Conservation (phyloP, 2,888 invertebrate species). For the Sesamia inferens region DNA sequence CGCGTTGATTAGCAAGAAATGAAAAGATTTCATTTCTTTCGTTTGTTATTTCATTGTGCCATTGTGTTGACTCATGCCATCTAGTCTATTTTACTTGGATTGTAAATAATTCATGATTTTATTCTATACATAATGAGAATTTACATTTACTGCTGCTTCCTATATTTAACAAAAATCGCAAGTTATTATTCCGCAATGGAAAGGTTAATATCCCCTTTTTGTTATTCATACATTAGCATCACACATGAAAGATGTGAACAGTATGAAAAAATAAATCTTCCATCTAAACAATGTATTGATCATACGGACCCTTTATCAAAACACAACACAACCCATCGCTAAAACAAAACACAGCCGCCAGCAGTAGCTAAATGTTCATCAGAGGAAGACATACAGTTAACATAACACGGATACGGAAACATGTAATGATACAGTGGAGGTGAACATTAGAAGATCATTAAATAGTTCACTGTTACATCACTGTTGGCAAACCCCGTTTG, state of each 20-base stretch:
- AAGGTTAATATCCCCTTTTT: not conserved
- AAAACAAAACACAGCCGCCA: not conserved
- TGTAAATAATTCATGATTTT: not conserved
- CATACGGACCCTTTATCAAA: not conserved
- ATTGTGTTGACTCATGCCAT: not conserved
- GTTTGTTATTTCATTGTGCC: not conserved
- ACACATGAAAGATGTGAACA: slow-evolving; percentile 1
- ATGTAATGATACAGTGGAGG: slow-evolving; percentile 21
- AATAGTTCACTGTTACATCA: slow-evolving; percentile 40
- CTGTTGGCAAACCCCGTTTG: slow-evolving; percentile 38
- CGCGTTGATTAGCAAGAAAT: not conserved
- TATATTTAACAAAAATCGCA: not conserved
- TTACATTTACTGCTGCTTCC: too few relatives aligned
- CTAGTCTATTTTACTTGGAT: not conserved
- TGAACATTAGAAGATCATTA: slow-evolving; percentile 54
- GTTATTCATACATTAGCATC: not conserved
- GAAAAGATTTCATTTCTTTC: not conserved
- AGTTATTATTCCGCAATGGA: not conserved
- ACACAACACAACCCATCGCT: not conserved
- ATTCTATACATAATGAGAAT: too few relatives aligned
- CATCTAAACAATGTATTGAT: not conserved
- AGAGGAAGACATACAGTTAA: slow-evolving; percentile 7
- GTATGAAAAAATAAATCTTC: not conserved
- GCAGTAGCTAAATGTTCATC: not conserved
- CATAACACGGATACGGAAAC: slow-evolving; percentile 48